These are phyloP conservation scores for Telmatherina bonti DNA, from an alignment of 2,797 vertebrate genomes.

Conservation along the genomic window DNA sequence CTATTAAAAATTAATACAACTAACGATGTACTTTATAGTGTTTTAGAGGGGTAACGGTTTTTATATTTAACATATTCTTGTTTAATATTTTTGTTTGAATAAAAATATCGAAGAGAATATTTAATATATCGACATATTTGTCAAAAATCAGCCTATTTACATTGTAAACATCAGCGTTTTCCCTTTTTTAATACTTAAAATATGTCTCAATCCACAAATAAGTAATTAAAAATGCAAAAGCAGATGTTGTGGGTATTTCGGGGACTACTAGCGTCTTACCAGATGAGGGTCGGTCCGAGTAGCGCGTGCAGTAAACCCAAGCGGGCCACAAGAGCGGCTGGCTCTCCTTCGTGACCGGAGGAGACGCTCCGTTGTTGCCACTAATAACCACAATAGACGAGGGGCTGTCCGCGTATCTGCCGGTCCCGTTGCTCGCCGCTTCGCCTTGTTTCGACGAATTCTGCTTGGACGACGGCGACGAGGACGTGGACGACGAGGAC, in stretches of 20 bases:
- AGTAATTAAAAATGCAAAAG: neutral
- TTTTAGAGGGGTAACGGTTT: too few species aligned
- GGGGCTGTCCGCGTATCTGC: constrained; percentile 88
- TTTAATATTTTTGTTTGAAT: too few species aligned
- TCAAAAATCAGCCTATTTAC: too few species aligned
- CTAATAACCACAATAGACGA: constrained; percentile 88
- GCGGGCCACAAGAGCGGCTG: constrained; percentile 95
- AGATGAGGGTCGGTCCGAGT: constrained; percentile 97
- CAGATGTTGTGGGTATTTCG: neutral
- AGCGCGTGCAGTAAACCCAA: constrained; percentile 97
- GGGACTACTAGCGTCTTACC: constrained; percentile 88
- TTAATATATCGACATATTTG: too few species aligned
- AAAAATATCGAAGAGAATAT: too few species aligned
- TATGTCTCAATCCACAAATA: too few species aligned
- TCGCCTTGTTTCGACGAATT: constrained; percentile 76
- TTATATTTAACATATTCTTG: too few species aligned
- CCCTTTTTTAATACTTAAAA: too few species aligned
- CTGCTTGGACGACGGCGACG: constrained; percentile 84
- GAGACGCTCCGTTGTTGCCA: constrained; percentile 84
- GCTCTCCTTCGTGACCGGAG: constrained; percentile 84
- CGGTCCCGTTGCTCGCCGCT: constrained; percentile 69
- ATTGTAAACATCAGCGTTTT: too few species aligned
- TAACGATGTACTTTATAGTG: too few species aligned
- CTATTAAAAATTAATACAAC: too few species aligned
- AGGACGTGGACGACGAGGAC: constrained; percentile 73